Conservation (phyloP, 1,140 invertebrate genomes). For the Capitella teleta region DNA sequence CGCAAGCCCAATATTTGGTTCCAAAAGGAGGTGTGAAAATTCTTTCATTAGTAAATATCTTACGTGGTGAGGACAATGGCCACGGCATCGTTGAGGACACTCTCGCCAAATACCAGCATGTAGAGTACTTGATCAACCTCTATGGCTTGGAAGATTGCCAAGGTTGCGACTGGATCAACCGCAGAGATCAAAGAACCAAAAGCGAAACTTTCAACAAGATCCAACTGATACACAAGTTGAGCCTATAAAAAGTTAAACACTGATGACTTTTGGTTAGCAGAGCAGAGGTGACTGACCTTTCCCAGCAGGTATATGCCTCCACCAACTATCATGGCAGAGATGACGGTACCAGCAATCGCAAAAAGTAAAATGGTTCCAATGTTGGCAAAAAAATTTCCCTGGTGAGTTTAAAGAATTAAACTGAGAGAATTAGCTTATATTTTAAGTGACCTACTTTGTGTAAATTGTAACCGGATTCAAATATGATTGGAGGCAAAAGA, state of each 20-base stretch:
- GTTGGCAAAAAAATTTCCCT: conserved; percentile 95
- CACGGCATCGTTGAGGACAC: conserved; percentile 95
- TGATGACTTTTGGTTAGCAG: too few relatives aligned
- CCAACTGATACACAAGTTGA: conserved; percentile 70
- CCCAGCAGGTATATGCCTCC: conserved; percentile 89
- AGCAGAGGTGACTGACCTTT: conserved; percentile 51
- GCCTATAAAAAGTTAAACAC: conserved; percentile 38
- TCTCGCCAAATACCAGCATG: conserved; percentile 98
- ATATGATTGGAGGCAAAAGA: conserved; percentile 94
- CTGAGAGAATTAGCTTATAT: neutral
- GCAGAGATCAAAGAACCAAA: conserved; percentile 98
- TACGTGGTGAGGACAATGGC: conserved; percentile 92
- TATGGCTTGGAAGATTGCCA: conserved; percentile 95
- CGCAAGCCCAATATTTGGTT: too few relatives aligned
- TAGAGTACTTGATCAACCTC: conserved; percentile 83
- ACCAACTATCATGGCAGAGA: conserved; percentile 67
- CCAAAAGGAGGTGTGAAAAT: neutral
- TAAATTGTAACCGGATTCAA: conserved; percentile 96
- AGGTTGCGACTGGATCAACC: conserved; percentile 87
- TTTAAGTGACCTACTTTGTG: conserved; percentile 71
- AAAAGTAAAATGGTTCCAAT: conserved; percentile 81
- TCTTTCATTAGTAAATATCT: conserved; percentile 34
- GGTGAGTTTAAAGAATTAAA: neutral
- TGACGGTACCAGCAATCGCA: conserved; percentile 90
- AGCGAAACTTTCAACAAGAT: conserved; percentile 93